phyloP scores from a whole-genome alignment of 2,888 invertebrate species.

The Chesias legatella region DNA sequence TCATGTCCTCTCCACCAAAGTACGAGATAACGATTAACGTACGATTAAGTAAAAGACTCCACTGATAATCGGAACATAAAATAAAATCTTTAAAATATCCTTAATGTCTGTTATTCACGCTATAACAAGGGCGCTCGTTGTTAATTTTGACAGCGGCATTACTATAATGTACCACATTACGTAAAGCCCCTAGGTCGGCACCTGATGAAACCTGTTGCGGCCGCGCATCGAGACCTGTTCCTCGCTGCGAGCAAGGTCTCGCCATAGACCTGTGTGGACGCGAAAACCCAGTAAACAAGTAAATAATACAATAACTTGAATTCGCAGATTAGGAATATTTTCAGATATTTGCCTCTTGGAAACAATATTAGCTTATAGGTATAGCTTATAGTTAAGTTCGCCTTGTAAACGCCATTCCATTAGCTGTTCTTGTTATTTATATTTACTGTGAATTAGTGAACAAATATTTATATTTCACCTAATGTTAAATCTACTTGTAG shows the following conservation, averaged over 20 bases:
- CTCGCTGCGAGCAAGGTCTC: conserved; percentile 64
- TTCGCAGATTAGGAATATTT: background rate
- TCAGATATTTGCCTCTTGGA: too few species aligned
- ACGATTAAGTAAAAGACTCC: too few species aligned
- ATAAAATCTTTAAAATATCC: background rate
- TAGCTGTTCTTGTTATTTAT: too few species aligned
- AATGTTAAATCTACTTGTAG: too few species aligned
- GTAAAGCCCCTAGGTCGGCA: conserved; percentile 48
- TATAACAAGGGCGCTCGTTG: conserved; percentile 22
- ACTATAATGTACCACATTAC: conserved; percentile 49
- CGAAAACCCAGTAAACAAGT: conserved; percentile 20
- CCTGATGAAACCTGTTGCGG: conserved; percentile 51
- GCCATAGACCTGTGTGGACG: conserved; percentile 45
- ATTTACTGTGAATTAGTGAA: too few species aligned
- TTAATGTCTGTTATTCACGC: conserved; percentile 14
- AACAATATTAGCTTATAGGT: too few species aligned
- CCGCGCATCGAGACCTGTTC: conserved; percentile 54
- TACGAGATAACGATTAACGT: too few species aligned
- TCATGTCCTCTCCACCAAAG: too few species aligned
- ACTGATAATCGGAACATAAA: too few species aligned
- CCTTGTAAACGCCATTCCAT: too few species aligned
- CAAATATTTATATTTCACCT: too few species aligned
- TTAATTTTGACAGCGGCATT: conserved; percentile 39
- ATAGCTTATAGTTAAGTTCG: too few species aligned
- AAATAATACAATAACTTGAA: conserved; percentile 12